These are phyloP conservation scores for Hyposmocoma kahamanoa DNA, from an alignment of 1,140 invertebrate species.

Conservation along the genomic window DNA sequence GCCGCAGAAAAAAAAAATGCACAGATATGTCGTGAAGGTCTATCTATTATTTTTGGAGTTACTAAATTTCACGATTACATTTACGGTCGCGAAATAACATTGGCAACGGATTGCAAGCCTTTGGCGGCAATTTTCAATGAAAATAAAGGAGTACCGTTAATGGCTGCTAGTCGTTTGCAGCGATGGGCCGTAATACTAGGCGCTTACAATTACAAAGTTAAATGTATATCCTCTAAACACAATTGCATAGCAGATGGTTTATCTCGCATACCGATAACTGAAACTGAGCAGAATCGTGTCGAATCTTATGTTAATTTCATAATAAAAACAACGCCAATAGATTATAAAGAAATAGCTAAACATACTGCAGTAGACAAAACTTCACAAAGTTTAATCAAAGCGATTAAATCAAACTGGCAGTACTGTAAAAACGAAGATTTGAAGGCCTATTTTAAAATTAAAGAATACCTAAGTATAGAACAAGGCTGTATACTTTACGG, in stretches of 20 bases:
- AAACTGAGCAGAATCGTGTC: neutral
- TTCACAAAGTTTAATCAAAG: neutral
- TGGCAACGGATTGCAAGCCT: constrained; percentile 67
- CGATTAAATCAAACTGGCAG: constrained; percentile 1
- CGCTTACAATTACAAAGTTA: constrained; percentile 23
- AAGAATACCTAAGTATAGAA: constrained; percentile 4
- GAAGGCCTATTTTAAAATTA: neutral
- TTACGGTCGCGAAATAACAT: constrained; percentile 52
- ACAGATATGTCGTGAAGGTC: constrained; percentile 65
- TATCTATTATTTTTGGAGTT: constrained; percentile 56
- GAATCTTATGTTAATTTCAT: neutral
- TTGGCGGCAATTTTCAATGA: constrained; percentile 40
- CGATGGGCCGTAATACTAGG: constrained; percentile 27
- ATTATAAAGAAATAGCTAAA: neutral
- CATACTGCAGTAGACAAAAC: neutral
- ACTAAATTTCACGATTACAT: constrained; percentile 57
- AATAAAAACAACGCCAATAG: neutral
- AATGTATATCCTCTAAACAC: constrained; percentile 17
- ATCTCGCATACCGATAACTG: constrained; percentile 12
- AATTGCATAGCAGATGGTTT: constrained; percentile 26
- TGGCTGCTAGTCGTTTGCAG: constrained; percentile 30
- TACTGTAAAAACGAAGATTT: constrained; percentile 7
- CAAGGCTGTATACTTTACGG: constrained; percentile 2
- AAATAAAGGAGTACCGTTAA: constrained; percentile 24
- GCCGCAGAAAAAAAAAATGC: constrained; percentile 46